These are phyloP conservation scores for Ridgeia piscesae DNA, from an alignment of 1,140 invertebrate genomes.

Conservation along the genomic window DNA sequence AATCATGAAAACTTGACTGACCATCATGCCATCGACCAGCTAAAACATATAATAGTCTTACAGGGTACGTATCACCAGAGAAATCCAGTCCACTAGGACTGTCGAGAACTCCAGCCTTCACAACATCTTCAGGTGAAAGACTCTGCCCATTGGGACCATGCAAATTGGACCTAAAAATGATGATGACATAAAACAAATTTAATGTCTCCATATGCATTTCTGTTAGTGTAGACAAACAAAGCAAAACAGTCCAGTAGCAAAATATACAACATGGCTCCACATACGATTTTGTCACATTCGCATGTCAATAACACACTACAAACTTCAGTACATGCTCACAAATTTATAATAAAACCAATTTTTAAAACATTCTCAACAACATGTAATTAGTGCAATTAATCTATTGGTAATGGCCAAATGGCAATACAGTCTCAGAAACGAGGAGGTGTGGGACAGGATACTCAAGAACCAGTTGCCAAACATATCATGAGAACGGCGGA, in stretches of 20 bases:
- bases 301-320: neutral
- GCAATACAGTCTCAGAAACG: no score
- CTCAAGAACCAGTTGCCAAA: no score
- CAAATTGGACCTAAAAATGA: neutral
- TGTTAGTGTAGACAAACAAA: neutral
- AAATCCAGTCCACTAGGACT: neutral
- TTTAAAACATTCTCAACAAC: neutral
- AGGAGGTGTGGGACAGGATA: no score
- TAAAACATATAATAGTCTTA: neutral
- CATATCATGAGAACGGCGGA: no score
- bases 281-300: neutral
- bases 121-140: neutral
- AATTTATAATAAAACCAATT: neutral
- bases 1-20: neutral
- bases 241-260: neutral
- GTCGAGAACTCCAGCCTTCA: neutral
- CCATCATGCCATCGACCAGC: neutral
- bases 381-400: no score
- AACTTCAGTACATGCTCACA: neutral
- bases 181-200: neutral
- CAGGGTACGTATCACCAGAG: neutral
- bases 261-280: neutral
- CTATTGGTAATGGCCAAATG: no score
- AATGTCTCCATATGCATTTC: neutral
- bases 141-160: neutral